Conservation (phyloP, 2,797 vertebrate genomes). For the Oryzias sinensis region DNA sequence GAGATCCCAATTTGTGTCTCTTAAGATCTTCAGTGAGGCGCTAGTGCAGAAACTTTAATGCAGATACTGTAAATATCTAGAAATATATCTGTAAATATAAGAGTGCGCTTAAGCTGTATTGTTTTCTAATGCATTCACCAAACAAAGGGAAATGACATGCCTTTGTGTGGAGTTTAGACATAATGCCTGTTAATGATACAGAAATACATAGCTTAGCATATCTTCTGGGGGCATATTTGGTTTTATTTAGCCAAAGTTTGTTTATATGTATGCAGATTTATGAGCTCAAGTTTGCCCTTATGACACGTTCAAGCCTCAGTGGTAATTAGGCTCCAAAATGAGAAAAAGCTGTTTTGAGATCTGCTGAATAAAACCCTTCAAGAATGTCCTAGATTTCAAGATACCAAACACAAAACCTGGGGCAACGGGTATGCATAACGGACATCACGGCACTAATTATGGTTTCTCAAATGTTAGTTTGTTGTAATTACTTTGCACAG, state of each 20-base stretch:
- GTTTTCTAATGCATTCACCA: slow-evolving; percentile 59
- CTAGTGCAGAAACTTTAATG: slow-evolving; percentile 29
- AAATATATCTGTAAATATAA: too few relatives aligned
- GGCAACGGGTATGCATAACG: slow-evolving; percentile 31
- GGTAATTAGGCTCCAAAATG: slow-evolving; percentile 48
- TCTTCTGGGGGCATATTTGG: slow-evolving; percentile 39
- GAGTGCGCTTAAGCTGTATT: slow-evolving; percentile 58
- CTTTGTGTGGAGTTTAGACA: slow-evolving; percentile 52
- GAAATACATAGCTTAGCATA: slow-evolving; percentile 36
- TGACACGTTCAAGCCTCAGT: slow-evolving; percentile 32
- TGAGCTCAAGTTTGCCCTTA: slow-evolving; percentile 34
- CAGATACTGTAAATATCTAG: slow-evolving; percentile 41
- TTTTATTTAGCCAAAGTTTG: slow-evolving; percentile 44
- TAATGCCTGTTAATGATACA: slow-evolving; percentile 60
- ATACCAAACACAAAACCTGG: slow-evolving; percentile 5
- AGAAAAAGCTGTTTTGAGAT: slow-evolving; percentile 23
- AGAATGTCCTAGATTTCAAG: slow-evolving; percentile 13
- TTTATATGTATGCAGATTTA: slow-evolving; percentile 22
- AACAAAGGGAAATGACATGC: slow-evolving; percentile 34
- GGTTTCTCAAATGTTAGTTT: slow-evolving; percentile 28
- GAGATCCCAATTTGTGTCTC: slow-evolving; percentile 46
- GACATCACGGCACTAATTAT: slow-evolving; percentile 37
- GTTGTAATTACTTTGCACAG: slow-evolving; percentile 48
- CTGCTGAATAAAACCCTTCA: slow-evolving; percentile 15
- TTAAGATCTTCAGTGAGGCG: slow-evolving; percentile 36